Evolutionary conservation across 1,140 invertebrate genomes (phyloP).

Genomic region (honey bee (Apis mellifera)): DNA sequence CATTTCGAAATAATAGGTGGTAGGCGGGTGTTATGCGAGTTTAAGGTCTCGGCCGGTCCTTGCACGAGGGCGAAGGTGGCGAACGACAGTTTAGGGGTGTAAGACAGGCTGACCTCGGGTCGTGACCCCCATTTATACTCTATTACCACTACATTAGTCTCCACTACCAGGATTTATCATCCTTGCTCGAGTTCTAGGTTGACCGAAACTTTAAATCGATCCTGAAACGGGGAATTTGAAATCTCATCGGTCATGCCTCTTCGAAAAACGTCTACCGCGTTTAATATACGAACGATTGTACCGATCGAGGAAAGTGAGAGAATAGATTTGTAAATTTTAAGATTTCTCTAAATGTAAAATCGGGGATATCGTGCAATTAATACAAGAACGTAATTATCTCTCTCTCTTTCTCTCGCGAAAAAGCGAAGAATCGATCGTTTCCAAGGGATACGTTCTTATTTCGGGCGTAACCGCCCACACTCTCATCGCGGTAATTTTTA

Average conservation of each 20-base stretch:
- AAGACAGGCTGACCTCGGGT: constrained; percentile 80
- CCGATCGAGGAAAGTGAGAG: no score
- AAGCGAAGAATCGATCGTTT: no score
- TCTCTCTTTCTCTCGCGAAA: no score
- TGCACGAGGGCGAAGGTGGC: constrained; percentile 76
- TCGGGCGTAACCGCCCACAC: background rate
- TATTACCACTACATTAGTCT: constrained; percentile 82
- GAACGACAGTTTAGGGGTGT: constrained; percentile 79
- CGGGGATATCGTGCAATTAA: no score
- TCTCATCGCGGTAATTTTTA: constrained; percentile 75
- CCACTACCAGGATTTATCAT: constrained; percentile 78
- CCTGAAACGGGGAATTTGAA: constrained; percentile 4
- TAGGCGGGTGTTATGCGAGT: constrained; percentile 77
- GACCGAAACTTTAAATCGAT: constrained; percentile 67
- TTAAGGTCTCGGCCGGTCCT: constrained; percentile 80
- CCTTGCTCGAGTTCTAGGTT: constrained; percentile 66
- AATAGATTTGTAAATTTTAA: no score
- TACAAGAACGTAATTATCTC: no score
- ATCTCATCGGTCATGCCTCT: background rate
- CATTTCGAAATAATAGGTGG: constrained; percentile 74
- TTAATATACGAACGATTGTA: no score
- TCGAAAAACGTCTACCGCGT: no score
- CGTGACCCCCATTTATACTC: constrained; percentile 81
- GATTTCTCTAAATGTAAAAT: no score
- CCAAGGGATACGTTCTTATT: constrained; percentile 54